Evolutionary conservation across 2,888 invertebrate genomes (phyloP).

Genomic region (Eulithis prunata): DNA sequence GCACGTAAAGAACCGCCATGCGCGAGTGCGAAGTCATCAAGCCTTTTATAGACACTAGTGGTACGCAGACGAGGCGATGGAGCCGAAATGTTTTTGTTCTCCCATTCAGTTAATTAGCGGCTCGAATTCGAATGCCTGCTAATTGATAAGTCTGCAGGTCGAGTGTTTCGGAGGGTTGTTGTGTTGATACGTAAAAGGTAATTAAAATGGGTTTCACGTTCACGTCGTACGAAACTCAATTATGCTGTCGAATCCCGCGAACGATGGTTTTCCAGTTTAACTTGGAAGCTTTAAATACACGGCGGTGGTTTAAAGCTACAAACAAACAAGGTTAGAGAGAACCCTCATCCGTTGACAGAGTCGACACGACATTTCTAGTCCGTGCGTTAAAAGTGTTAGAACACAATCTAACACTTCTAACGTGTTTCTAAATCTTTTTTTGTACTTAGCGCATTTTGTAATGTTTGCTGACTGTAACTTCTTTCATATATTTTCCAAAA

Average conservation of each 20-base stretch:
- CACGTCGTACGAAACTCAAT: conserved; percentile 49
- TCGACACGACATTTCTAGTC: background rate
- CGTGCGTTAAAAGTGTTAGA: background rate
- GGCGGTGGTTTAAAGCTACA: conserved; percentile 9
- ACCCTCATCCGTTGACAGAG: background rate
- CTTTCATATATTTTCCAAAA: conserved; percentile 19
- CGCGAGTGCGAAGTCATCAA: conserved; percentile 40
- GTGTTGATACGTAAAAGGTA: conserved; percentile 47
- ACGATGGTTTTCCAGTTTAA: conserved; percentile 29
- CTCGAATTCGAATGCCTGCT: conserved; percentile 41
- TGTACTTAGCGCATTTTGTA: conserved; percentile 16
- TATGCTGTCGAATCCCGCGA: conserved; percentile 49
- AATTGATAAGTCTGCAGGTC: conserved; percentile 47
- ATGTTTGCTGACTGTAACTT: conserved; percentile 21
- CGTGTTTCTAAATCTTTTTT: conserved; percentile 8
- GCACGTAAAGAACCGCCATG: conserved; percentile 43
- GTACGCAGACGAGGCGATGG: conserved; percentile 13
- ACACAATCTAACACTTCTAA: too few relatives aligned
- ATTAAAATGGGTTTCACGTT: conserved; percentile 50
- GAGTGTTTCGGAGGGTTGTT: conserved; percentile 45
- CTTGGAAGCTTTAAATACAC: background rate
- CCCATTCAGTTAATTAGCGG: conserved; percentile 27
- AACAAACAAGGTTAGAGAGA: conserved; percentile 2
- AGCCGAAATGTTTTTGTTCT: conserved; percentile 19
- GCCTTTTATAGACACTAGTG: conserved; percentile 26